phyloP scores from a whole-genome alignment of 2,797 vertebrate species.

The Pseudomugil gertrudae region DNA sequence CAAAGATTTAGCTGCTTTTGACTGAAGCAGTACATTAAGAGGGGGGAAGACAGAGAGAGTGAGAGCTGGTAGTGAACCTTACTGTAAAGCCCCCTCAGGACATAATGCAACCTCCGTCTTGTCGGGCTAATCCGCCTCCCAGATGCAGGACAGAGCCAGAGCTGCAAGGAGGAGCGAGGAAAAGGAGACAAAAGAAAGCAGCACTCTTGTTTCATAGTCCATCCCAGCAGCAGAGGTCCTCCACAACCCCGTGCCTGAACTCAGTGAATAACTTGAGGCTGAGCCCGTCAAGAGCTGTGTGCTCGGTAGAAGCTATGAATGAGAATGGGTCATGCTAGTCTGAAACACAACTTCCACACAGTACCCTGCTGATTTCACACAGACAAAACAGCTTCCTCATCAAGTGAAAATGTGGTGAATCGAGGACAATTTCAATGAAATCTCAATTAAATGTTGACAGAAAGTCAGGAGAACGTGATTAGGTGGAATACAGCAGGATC shows the following conservation, averaged over 20 bases:
- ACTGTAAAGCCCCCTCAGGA: constrained; percentile 91
- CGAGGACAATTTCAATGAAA: background rate
- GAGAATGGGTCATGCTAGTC: constrained; percentile 47
- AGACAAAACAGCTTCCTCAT: background rate
- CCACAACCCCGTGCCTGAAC: constrained; percentile 44
- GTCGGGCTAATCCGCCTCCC: constrained; percentile 73
- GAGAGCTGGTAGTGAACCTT: constrained; percentile 77
- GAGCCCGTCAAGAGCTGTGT: constrained; percentile 64
- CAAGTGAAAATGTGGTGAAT: background rate
- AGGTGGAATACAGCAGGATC: background rate
- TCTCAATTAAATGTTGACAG: background rate
- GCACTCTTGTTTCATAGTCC: constrained; percentile 62
- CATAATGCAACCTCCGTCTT: constrained; percentile 88
- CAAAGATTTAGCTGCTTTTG: constrained; percentile 91
- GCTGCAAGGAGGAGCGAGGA: constrained; percentile 50
- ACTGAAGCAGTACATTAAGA: constrained; percentile 76
- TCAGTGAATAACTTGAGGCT: constrained; percentile 50
- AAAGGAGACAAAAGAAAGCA: constrained; percentile 66
- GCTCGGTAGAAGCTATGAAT: constrained; percentile 57
- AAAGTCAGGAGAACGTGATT: background rate
- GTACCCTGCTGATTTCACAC: background rate
- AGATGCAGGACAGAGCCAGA: constrained; percentile 73
- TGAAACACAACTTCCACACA: constrained; percentile 10
- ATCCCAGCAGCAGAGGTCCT: constrained; percentile 58
- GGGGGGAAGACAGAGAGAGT: constrained; percentile 56